Conservation (phyloP, 2,888 invertebrate species). For the Sphinx pinastri region DNA sequence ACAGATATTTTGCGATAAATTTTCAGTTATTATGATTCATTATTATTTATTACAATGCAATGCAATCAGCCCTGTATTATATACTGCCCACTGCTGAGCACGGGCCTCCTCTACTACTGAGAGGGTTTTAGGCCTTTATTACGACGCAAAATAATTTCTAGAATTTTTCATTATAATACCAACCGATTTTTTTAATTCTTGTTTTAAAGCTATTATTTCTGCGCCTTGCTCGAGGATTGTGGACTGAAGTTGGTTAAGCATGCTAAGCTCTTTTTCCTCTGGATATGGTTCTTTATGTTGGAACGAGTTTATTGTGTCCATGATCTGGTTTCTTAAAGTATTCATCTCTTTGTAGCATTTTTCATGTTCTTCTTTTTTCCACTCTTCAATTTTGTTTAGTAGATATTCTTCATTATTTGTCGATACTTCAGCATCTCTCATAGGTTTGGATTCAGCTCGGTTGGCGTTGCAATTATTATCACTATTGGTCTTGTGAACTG, state of each 20-base stretch:
- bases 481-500: conserved; percentile 32
- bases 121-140: too few species aligned
- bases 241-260: conserved; percentile 68
- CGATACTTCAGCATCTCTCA: conserved; percentile 65
- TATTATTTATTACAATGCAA: too few species aligned
- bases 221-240: conserved; percentile 79
- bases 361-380: conserved; percentile 80
- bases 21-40: too few species aligned
- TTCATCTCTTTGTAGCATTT: conserved; percentile 82
- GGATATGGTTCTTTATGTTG: conserved; percentile 56
- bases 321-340: conserved; percentile 67
- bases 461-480: conserved; percentile 28
- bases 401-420: conserved; percentile 62
- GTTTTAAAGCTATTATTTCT: conserved; percentile 76
- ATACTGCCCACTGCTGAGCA: too few species aligned
- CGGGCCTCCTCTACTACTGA: too few species aligned
- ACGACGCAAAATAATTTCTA: not conserved
- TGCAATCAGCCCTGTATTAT: too few species aligned
- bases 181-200: conserved; percentile 74
- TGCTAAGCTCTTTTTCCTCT: conserved; percentile 54
- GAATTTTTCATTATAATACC: conserved; percentile 35
- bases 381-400: conserved; percentile 73
- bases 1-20: too few species aligned
- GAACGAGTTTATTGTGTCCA: conserved; percentile 64
- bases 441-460: conserved; percentile 43